Evolutionary conservation across 2,797 vertebrate genomes (phyloP), one percentile per base, ranked within the genome.

Genomic region (Morelia viridis): DNA sequence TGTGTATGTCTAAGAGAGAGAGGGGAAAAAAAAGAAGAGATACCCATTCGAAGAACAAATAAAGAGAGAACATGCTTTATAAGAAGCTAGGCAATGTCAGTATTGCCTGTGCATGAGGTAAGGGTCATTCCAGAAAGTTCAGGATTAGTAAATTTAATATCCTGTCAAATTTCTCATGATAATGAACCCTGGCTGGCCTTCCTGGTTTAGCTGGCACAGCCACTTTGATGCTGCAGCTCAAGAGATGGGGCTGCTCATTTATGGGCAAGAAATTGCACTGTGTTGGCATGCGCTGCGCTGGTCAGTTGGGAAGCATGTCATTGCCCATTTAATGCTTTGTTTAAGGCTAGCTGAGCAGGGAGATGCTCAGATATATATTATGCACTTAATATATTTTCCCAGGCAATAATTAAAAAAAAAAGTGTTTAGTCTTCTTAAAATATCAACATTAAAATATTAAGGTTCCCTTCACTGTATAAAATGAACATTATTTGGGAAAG

Each of bases 141-240:
- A 95, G 97, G 97, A 97, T 98, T 97, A 97, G 97, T 95, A 95
- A 94, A 97, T 97, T 95, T 97, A 97, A 98, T 97, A 98, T 98
- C 97, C 97, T 97, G 97, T 97, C 96, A 95, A 96, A 97, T 97
- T 95, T 95, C 96, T 96, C 95, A 94, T 93, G 97, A 96, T 97
- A 96, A 98, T 97, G 97, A 97, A 91, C 89, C 89, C 94, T 11
- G 93, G 94, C 93, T 50, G 92, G 95, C 92, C 86, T 95, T 93
- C 91, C 94, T 92, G 95, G 96, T 94, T 17, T 84, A 83, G 94
- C 90, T 91, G 93, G 92, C 92, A 95, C 93, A 31, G 95, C 93
- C 35, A 85, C 94, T 92, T 53, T 88, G 19, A 89, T 86, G 13
- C 94, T 53, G 94, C 91, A 76, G 95, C 92, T 90, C 2, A 56